Evolutionary conservation across 2,797 vertebrate species (phyloP).

Genomic region (Enteromius viviparus): DNA sequence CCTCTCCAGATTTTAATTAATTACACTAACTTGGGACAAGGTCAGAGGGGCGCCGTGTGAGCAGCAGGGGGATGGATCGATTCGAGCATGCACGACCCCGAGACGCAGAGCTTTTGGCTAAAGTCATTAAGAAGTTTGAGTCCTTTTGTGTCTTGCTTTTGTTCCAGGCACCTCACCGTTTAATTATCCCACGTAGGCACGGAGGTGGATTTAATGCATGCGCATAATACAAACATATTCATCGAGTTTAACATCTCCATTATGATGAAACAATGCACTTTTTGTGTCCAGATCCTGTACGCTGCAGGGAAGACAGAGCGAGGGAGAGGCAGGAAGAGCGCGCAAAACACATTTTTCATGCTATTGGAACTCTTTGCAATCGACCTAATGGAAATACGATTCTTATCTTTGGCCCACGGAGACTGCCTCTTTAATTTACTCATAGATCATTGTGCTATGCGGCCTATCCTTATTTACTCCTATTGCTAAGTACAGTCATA

Average conservation of each 20-base stretch:
- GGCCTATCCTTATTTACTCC: slow-evolving; percentile 24
- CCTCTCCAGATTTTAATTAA: slow-evolving; percentile 81
- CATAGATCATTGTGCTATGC: slow-evolving; percentile 67
- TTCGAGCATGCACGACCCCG: slow-evolving; percentile 55
- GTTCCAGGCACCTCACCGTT: slow-evolving; percentile 21
- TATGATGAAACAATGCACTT: slow-evolving; percentile 47
- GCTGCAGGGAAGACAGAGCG: slow-evolving; percentile 28
- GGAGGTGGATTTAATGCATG: slow-evolving; percentile 38
- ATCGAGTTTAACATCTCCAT: slow-evolving; percentile 45
- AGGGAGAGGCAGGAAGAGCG: slow-evolving; percentile 16
- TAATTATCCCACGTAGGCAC: slow-evolving; percentile 31
- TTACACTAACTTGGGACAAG: slow-evolving; percentile 78
- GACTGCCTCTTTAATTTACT: slow-evolving; percentile 74
- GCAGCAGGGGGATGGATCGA: slow-evolving; percentile 58
- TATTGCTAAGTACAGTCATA: slow-evolving; percentile 42
- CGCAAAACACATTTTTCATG: slow-evolving; percentile 39
- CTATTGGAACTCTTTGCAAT: slow-evolving; percentile 60
- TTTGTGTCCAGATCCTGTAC: not conserved
- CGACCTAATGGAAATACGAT: slow-evolving; percentile 80
- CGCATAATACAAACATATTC: slow-evolving; percentile 44
- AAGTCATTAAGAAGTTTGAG: slow-evolving; percentile 41
- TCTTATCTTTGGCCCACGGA: slow-evolving; percentile 77
- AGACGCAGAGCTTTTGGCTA: slow-evolving; percentile 4
- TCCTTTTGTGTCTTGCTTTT: slow-evolving; percentile 42
- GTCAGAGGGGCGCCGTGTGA: slow-evolving; percentile 68